Evolutionary conservation across 1,140 invertebrate species (phyloP), one percentile per base, ranked within the genome.

Genomic region (Agrypnia vestita): DNA sequence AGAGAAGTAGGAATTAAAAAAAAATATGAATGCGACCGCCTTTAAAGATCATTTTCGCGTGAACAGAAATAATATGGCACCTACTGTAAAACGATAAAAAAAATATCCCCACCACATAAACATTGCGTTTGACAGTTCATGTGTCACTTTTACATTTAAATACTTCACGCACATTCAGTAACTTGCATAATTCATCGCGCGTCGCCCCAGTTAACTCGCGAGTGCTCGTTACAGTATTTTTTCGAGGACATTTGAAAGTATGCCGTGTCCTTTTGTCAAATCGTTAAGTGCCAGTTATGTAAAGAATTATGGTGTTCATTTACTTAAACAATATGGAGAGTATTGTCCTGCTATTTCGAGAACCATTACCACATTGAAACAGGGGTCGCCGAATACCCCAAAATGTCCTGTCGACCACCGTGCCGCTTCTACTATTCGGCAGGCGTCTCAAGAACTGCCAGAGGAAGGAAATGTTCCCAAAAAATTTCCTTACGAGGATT

Each of bases 181-280:
- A 47, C 81, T 82, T 80, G 81, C 81, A 79, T 82, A 82, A 82
- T 72, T 82, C 53, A 75, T 43, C 64, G n/a, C 13, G 64, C 53
- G 17, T 13, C 75, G 35, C 49, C 19, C 19, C 43, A 15, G 67
- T 19, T 25, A 9, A 35, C 61, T 61, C 47, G 49, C 74, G 19
- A 51, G 11, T 17, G 25, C 25, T 35, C 25, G 6, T 35, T 35
- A 35, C 47, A 78, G 17, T 21, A 47, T 64, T 56, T 64, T 75
- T 67, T 53, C 69, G 25, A 47, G n/a, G 46, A 53, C 47, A 75
- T 46, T 74, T 44, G 44, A 72, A 49, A 80, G 47, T 44, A 97
- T 97, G 95, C 93, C 95, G 82, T 97, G 96, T 86, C 96, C 96
- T 84, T 97, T 97, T 89, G 87, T 97, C 83, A 94, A 93, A 83